These are phyloP conservation scores for Drosophila pullipes DNA, from an alignment of 2,888 invertebrate species.

Conservation along the genomic window DNA sequence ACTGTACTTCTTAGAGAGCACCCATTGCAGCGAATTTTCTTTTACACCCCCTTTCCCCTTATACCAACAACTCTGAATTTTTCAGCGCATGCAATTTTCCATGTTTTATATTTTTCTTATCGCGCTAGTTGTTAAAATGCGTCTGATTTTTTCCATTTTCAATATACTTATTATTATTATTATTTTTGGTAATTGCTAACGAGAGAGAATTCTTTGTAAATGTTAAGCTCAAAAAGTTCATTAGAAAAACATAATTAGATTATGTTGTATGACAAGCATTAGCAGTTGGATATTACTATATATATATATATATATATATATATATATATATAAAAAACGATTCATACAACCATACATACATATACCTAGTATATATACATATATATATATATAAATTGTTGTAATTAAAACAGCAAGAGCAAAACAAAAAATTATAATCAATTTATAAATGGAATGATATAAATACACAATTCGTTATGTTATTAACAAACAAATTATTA, in stretches of 20 bases:
- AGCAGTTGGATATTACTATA: constrained; percentile 68
- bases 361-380: constrained; percentile 66
- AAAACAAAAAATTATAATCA: constrained; percentile 41
- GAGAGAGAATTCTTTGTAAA: constrained; percentile 75
- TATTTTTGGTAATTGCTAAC: constrained; percentile 60
- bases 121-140: constrained; percentile 51
- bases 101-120: constrained; percentile 42
- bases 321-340: constrained; percentile 51
- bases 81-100: constrained; percentile 17
- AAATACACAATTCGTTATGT: constrained; percentile 67
- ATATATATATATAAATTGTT: constrained; percentile 75
- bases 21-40: constrained; percentile 26
- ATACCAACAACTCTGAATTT: neutral
- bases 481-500: constrained; percentile 67
- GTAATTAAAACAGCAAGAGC: constrained; percentile 67
- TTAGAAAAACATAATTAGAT: constrained; percentile 78
- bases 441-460: constrained; percentile 58
- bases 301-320: constrained; percentile 49
- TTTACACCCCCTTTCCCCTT: constrained; percentile 6
- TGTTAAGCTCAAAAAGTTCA: constrained; percentile 81
- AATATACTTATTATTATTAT: constrained; percentile 49
- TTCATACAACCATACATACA: constrained; percentile 62
- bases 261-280: constrained; percentile 76
- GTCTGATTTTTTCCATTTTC: constrained; percentile 44
- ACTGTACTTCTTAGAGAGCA: constrained; percentile 31